Base-by-base conservation (phyloP, 2,888 invertebrate genomes). In the Copidosoma aretas region DNA sequence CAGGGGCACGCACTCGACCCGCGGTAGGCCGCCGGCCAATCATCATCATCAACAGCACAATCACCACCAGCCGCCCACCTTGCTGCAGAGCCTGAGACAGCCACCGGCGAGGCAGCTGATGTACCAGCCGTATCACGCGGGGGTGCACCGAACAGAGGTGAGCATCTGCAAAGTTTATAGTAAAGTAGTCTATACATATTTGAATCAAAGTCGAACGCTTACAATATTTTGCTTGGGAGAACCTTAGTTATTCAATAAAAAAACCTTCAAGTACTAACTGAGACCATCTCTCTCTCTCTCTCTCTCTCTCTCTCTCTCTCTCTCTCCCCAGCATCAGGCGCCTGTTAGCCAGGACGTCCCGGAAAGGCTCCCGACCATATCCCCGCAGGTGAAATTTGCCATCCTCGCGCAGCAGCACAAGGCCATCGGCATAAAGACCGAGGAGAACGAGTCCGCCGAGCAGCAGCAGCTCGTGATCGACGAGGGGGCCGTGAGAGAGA, bases 341-440 rank as follows among this genome's bases (percentile, higher is more conserved):
- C 12, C 19, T 10, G 49, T 1, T 53, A 67, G 39, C 22, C 86
- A 82, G 52, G 82, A 78, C 72, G 79, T 84, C 78, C 80, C 75
- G 71, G 32, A 32, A 8, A 32, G 32, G 8, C 32, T 5, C 8
- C 8, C 32, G 32, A 32, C 80, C 15, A 89, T 90, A 24, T 89
- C 89, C 0, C 89, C 90, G 73, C 89, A 90, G 76, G 87, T 93
- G 0, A 93, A 92, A 77, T 91, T 89, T 74, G 93, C 93, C 0
- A 89, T 94, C 58, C 79, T 93, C 73, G 91, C 93, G 19, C 92
- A 93, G 75, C 93, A 94, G 76, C 84, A 93, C 2, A 91, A 92
- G 68, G 77, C 75, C 51, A 80, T 77, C 68, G 77, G 75, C 52
- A 80, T 77, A 73, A 76, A 80, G 57, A 85, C 86, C 68, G 89